These are phyloP conservation scores for Papilio helenus DNA, from an alignment of 1,140 invertebrate species.

Conservation along the genomic window DNA sequence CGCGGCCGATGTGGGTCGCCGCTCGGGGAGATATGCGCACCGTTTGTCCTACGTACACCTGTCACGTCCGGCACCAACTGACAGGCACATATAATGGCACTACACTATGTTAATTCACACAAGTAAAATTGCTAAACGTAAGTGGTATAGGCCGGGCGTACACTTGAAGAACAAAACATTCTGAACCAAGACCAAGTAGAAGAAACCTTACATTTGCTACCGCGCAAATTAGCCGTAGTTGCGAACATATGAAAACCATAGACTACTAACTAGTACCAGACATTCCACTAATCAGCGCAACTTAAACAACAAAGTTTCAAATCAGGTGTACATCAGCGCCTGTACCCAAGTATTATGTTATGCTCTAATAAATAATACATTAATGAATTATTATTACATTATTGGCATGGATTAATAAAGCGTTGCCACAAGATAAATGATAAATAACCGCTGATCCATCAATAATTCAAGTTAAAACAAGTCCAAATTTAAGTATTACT, in stretches of 20 bases:
- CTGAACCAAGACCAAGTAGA: neutral
- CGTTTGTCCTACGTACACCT: conserved; percentile 17
- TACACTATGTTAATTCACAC: neutral
- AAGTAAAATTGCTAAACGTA: neutral
- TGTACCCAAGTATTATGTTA: neutral
- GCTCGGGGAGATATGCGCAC: conserved; percentile 31
- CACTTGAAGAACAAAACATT: neutral
- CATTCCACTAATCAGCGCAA: neutral
- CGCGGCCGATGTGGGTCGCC: conserved; percentile 16
- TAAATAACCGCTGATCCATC: neutral
- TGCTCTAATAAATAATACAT: neutral
- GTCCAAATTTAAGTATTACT: neutral
- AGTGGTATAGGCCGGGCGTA: neutral
- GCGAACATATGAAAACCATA: too few relatives aligned
- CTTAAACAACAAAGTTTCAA: neutral
- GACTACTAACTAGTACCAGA: too few relatives aligned
- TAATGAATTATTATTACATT: too few relatives aligned
- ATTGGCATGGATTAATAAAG: neutral
- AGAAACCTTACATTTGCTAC: too few relatives aligned
- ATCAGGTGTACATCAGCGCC: neutral
- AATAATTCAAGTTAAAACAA: too few relatives aligned
- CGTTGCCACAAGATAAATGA: neutral
- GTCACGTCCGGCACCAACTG: conserved; percentile 20
- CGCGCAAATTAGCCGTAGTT: too few relatives aligned
- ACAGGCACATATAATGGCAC: neutral